These are phyloP conservation scores for Silurus asotus DNA, from an alignment of 2,113 vertebrate genomes.

Conservation along the genomic window DNA sequence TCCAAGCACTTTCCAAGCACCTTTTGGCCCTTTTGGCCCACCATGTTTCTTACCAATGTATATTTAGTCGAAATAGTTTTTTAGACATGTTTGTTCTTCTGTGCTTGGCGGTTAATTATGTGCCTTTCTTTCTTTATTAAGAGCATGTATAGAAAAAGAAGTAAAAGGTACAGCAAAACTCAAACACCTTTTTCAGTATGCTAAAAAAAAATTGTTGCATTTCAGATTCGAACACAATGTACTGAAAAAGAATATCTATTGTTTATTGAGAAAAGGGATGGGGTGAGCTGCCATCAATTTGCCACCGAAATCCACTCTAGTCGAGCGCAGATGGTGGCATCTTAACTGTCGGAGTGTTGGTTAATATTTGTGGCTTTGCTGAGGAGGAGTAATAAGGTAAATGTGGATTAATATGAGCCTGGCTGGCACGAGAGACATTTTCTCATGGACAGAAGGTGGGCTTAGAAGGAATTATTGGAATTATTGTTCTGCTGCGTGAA, in stretches of 20 bases:
- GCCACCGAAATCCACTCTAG: conserved; percentile 11
- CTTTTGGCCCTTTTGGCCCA: not conserved
- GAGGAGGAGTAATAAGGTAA: not conserved
- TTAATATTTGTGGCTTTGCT: conserved; percentile 1
- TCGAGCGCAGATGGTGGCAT: not conserved
- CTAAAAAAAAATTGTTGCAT: conserved; percentile 41
- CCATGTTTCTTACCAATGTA: not conserved
- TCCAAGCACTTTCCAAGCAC: not conserved
- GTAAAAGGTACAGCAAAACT: not conserved
- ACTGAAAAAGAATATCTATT: not conserved
- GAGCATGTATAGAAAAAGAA: not conserved
- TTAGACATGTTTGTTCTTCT: not conserved
- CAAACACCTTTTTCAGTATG: not conserved
- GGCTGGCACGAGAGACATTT: not conserved
- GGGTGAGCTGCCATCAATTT: not conserved
- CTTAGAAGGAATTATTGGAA: conserved; percentile 72
- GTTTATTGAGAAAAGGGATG: not conserved
- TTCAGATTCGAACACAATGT: not conserved
- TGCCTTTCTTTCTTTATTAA: no score
- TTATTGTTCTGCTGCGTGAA: conserved; percentile 64
- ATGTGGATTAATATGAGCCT: conserved; percentile 18
- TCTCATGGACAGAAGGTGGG: conserved; percentile 64
- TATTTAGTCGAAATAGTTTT: not conserved
- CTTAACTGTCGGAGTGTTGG: not conserved
- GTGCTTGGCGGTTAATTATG: not conserved